Evolutionary conservation across 2,888 invertebrate species (phyloP).

Genomic region (Nysson spinosus): DNA sequence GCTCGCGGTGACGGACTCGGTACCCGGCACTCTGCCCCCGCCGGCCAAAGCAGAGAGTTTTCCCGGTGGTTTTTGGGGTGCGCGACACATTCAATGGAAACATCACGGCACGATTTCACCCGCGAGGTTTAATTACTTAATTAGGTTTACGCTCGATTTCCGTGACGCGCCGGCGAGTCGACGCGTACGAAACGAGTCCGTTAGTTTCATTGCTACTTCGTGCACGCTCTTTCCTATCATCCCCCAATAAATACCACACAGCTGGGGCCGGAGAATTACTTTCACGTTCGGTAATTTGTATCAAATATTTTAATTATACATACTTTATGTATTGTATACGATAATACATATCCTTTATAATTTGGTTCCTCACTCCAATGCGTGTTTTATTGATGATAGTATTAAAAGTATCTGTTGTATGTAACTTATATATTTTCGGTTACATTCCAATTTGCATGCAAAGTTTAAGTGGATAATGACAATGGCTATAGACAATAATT

Average conservation of each 20-base stretch:
- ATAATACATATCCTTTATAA: too few species aligned
- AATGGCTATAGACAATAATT: too few species aligned
- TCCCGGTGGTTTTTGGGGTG: constrained; percentile 33
- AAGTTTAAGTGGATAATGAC: too few species aligned
- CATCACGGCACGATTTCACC: constrained; percentile 57
- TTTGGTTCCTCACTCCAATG: too few species aligned
- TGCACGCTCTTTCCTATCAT: constrained; percentile 22
- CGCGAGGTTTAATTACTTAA: constrained; percentile 63
- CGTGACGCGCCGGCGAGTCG: constrained; percentile 50
- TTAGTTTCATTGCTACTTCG: constrained; percentile 65
- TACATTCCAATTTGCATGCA: too few species aligned
- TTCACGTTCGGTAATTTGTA: too few species aligned
- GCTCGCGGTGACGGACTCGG: constrained; percentile 22
- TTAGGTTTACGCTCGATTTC: constrained; percentile 63
- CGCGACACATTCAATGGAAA: constrained; percentile 47
- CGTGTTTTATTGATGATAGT: too few species aligned
- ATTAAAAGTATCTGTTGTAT: too few species aligned
- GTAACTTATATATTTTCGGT: too few species aligned
- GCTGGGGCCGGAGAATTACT: too few species aligned
- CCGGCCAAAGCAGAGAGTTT: constrained; percentile 40
- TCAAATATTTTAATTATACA: too few species aligned
- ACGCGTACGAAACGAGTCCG: constrained; percentile 54
- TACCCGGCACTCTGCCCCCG: constrained; percentile 9
- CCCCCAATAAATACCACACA: constrained; percentile 24
- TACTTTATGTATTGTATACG: too few species aligned